Base-by-base conservation (phyloP, 2,888 invertebrate species). In the Lasioglossum oenotherae region DNA sequence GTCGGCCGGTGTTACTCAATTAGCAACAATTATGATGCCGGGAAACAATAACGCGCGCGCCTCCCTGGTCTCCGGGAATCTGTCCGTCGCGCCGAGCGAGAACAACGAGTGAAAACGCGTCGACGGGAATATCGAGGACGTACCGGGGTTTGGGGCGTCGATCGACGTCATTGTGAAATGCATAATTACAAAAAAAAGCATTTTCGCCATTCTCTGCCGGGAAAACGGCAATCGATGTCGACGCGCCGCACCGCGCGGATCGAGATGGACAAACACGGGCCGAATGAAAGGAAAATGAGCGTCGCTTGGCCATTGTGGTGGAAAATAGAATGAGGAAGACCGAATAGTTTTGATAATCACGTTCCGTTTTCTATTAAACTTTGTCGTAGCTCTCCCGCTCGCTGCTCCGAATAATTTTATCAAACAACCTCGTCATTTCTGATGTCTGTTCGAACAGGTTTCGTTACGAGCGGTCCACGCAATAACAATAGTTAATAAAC, bases 1-100 rank as follows among this genome's bases (percentile, higher is more conserved):
- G 64, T 72, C 27, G 67, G 76, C 41, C 31, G 53, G 38, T 72
- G 72, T 81, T 72, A 44, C 57, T 38, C 81, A 77, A 81, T 81
- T 81, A 76, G 60, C 72, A 60, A 69, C 27, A 27, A 78, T 53
- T 71, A 78, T 69, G 38, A 57, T 60, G 41, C 76, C 27, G 76
- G 53, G 44, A 81, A 81, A 76, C 71, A 76, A 85, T 74, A 74
- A 64, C 60, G n/a, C 19, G 23, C 1, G 14, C 27, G n/a, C 10
- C 27, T 19, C 64, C 19, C 19, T 31, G 64, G 46, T 46, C 27
- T 27, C 16, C 60, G 60, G 57, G 60, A 60, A 60, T 60, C 60
- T 31, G 60, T 27, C 35, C 69, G 23, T 35, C 35, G 67, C 67
- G 35, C 38, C 69, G 69, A 38, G 38, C 38, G 69, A 69, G 38